Conservation (phyloP, 2,113 vertebrate genomes). For the Microtus oregoni region DNA sequence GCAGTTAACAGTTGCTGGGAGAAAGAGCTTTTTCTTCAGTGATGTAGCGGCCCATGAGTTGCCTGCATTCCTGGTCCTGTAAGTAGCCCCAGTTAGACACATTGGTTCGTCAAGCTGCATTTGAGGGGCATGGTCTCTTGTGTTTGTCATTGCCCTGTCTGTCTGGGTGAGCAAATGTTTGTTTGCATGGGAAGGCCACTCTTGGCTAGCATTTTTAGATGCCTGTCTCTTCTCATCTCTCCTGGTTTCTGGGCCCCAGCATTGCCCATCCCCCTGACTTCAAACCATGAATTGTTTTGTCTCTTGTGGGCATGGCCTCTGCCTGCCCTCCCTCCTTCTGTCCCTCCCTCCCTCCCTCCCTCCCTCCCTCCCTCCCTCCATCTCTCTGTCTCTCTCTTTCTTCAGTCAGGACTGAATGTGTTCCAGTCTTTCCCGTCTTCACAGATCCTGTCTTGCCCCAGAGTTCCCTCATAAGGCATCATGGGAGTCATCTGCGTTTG, state of each 20-base stretch:
- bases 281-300: not conserved
- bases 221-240: not conserved
- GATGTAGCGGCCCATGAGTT: not conserved
- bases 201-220: rapidly evolving
- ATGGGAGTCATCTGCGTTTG: not conserved
- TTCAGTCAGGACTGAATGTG: not conserved
- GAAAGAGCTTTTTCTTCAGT: not conserved
- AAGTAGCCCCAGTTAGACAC: not conserved
- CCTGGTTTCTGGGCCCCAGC: not conserved
- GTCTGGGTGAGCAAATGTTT: not conserved
- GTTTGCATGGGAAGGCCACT: rapidly evolving
- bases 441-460: not conserved
- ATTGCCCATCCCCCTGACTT: not conserved
- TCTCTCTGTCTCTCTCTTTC: not conserved
- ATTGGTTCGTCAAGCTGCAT: not conserved
- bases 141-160: not conserved
- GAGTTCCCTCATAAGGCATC: rapidly evolving
- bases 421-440: not conserved
- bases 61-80: not conserved
- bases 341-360: too few species aligned
- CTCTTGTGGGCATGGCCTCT: not conserved
- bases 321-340: not conserved
- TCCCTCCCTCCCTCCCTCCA: rapidly evolving
- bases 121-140: not conserved
- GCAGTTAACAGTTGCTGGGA: not conserved